Percentiles rank a stretch among this genome's conserved stretches.
Evolutionary conservation across 2,797 vertebrate species (phyloP).

Genomic region (Megaceryle alcyon): DNA sequence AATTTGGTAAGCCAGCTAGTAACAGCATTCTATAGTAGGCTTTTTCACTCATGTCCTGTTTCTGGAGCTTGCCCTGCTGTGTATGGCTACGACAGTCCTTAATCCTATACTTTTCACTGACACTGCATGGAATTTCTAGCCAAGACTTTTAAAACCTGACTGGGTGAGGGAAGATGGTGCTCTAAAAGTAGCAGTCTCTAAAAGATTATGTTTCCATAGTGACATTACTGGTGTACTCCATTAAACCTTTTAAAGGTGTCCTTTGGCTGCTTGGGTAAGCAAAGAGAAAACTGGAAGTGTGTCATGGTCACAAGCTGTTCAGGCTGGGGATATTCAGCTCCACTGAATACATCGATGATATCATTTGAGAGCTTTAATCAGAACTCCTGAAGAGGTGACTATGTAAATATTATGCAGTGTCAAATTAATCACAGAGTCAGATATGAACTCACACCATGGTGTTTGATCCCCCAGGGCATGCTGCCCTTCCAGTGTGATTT

Average conservation of each 20-base stretch:
- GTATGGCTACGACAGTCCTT: neutral
- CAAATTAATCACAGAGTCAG: conserved; percentile 18
- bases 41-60: neutral
- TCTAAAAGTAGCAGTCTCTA: neutral
- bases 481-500: conserved; percentile 36
- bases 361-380: conserved; percentile 2
- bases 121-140: neutral
- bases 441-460: conserved; percentile 26
- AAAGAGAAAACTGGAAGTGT: neutral
- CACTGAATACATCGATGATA: neutral
- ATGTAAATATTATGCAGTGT: conserved; percentile 21
- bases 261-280: conserved; percentile 2
- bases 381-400: neutral
- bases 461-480: conserved; percentile 27
- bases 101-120: neutral
- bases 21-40: neutral
- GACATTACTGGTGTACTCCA: neutral
- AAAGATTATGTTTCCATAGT: conserved; percentile 22
- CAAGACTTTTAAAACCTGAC: neutral
- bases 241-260: conserved; percentile 13
- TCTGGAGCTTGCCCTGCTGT: neutral
- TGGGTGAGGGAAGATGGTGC: neutral
- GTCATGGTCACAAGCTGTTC: conserved; percentile 16
- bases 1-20: neutral
- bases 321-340: neutral